Evolutionary conservation across 2,113 vertebrate genomes (phyloP), one percentile per base, ranked within the genome.

Genomic region (Numenius arquata): DNA sequence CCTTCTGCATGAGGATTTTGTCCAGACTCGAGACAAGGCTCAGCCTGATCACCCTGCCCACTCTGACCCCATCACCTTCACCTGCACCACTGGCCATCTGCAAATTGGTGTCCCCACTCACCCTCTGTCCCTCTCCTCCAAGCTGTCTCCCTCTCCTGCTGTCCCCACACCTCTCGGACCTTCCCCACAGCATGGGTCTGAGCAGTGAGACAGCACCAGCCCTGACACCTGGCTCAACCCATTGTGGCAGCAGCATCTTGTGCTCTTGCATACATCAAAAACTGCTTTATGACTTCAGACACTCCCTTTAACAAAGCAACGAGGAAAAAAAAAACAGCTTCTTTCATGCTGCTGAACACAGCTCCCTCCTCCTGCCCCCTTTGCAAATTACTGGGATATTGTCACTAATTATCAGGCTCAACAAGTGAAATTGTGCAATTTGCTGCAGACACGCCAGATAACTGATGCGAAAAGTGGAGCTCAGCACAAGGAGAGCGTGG

Each of bases 401-500:
- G 97, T 97, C 97, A 75, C 96, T 98, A 98, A 98, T 98, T 98
- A 98, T 97, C 95, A 97, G 92, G 97, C 96, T 95, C 95, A 96
- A 97, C 96, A 98, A 98, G 97, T 97, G 96, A 97, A 98, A 98
- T 94, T 38, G 94, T 74, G 77, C 92, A 52, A 97, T 97, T 97
- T 97, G 97, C 97, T 97, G 96, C 92, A 96, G 98, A 85, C 85
- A 93, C 16, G 43, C 95, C 75, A 88, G 94, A 75, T 59, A 83
- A 88, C 4, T 0, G 2, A 32, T 5, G 12, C 0, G 5, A 52
- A 48, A 67, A 70, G 50, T 1, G 3, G 29, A n/a, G 21, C 79
- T 73, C 0, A 0, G 70, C 1, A 0, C 47, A 11, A 66, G 78
- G n/a, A 78, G 40, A 86, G 36, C 0, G 0, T 21, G 36, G 32